These are phyloP conservation scores for Sebastes diaconus DNA, from an alignment of 2,797 vertebrate genomes.

Conservation along the genomic window DNA sequence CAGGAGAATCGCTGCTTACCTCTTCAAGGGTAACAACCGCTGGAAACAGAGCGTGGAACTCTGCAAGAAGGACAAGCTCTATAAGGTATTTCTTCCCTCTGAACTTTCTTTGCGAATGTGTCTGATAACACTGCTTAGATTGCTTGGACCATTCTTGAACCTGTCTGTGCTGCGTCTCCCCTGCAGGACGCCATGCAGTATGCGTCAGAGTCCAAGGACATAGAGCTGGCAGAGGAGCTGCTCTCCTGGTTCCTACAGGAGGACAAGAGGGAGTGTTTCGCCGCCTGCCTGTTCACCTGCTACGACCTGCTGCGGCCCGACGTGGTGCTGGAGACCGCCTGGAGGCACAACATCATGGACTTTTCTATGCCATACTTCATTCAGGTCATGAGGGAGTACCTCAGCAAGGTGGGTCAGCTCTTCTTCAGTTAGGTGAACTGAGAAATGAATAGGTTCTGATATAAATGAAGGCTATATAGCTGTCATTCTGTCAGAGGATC, in stretches of 20 bases:
- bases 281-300: conserved; percentile 98
- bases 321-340: conserved; percentile 97
- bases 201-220: conserved; percentile 83
- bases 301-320: conserved; percentile 98
- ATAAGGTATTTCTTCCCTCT: conserved; percentile 84
- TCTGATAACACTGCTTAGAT: background rate
- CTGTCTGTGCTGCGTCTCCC: background rate
- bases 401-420: conserved; percentile 90
- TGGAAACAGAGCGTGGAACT: conserved; percentile 99
- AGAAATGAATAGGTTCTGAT: background rate
- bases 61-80: conserved; percentile 98
- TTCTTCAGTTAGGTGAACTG: background rate
- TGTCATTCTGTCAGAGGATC: background rate
- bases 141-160: background rate
- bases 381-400: conserved; percentile 99
- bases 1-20: conserved; percentile 97
- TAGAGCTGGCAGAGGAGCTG: conserved; percentile 91
- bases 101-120: background rate
- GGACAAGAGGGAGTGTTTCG: conserved; percentile 96
- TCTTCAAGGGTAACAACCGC: conserved; percentile 99
- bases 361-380: conserved; percentile 99
- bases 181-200: conserved; percentile 84
- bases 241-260: conserved; percentile 96
- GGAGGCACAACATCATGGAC: conserved; percentile 99
- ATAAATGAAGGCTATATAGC: background rate